phyloP scores from a whole-genome alignment of 2,888 invertebrate genomes.

The Amphipyra berbera region DNA sequence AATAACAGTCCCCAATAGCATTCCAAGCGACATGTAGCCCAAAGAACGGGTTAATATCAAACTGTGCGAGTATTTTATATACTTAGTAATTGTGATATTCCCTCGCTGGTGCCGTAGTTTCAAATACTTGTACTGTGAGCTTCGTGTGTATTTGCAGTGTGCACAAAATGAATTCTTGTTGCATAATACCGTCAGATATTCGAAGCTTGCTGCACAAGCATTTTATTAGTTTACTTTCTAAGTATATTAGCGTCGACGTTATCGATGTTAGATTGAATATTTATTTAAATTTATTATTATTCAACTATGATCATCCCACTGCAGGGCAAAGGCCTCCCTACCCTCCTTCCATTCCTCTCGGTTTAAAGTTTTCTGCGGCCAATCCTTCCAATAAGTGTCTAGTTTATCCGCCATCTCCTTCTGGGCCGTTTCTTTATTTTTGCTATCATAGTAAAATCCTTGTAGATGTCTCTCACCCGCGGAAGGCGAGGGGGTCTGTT shows the following conservation, averaged over 20 bases:
- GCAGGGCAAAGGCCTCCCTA: too few relatives aligned
- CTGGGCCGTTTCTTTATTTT: too few relatives aligned
- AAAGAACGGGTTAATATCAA: constrained; percentile 3
- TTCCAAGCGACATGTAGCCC: not conserved
- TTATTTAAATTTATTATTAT: too few relatives aligned
- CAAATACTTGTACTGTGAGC: constrained; percentile 12
- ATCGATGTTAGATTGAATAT: not conserved
- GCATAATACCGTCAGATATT: constrained; percentile 21
- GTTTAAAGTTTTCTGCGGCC: too few relatives aligned
- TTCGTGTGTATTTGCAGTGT: constrained; percentile 16
- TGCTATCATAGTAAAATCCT: too few relatives aligned
- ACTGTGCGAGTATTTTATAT: not conserved
- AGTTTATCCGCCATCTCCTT: too few relatives aligned
- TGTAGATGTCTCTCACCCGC: too few relatives aligned
- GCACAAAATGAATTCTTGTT: constrained; percentile 33
- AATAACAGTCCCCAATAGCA: not conserved
- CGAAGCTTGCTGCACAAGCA: constrained; percentile 17
- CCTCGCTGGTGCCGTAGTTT: constrained; percentile 1
- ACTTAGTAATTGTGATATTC: constrained; percentile 9
- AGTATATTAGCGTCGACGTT: not conserved
- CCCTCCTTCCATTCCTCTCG: too few relatives aligned
- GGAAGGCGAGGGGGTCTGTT: too few relatives aligned
- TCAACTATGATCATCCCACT: too few relatives aligned
- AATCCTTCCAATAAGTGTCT: too few relatives aligned
- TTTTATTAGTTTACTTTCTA: constrained; percentile 41